A percentile compares a stretch with the other conserved stretches of the same genome.
These are phyloP conservation scores for Nebria salina DNA, from an alignment of 2,888 invertebrate species.

Conservation along the genomic window DNA sequence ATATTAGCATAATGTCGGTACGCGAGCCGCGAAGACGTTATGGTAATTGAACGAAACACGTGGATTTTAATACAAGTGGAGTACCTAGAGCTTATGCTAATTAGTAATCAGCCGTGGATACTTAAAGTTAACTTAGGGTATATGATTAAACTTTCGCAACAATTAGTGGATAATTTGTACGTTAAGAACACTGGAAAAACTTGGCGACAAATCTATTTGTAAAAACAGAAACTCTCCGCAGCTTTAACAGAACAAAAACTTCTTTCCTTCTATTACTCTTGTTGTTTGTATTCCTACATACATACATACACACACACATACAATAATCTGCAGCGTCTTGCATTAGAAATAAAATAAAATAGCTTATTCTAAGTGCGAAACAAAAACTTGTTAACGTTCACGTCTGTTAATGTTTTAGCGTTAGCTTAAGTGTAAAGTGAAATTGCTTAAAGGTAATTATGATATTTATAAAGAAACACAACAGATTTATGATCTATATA, in stretches of 20 bases:
- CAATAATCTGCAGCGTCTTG: neutral
- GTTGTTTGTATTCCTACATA: neutral
- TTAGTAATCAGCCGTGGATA: conserved; percentile 30
- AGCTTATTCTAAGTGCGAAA: neutral
- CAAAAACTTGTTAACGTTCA: neutral
- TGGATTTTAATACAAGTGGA: conserved; percentile 35
- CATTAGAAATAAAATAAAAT: neutral
- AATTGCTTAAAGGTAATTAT: too few relatives aligned
- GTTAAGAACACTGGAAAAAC: conserved; percentile 12
- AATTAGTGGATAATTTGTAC: conserved; percentile 36
- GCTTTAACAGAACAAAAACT: neutral
- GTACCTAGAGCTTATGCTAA: conserved; percentile 32
- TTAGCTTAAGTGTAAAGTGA: neutral
- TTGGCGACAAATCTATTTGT: conserved; percentile 17
- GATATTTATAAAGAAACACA: too few relatives aligned
- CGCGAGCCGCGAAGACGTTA: conserved; percentile 15
- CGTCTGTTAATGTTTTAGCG: neutral
- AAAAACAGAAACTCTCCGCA: neutral
- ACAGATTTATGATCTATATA: too few relatives aligned
- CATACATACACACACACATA: neutral
- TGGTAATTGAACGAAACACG: conserved; percentile 39
- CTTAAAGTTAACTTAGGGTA: conserved; percentile 19
- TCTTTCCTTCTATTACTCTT: neutral
- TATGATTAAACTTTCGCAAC: conserved; percentile 32
- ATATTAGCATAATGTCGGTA: neutral